Percentiles rank a stretch among this genome's conserved stretches.
These are phyloP conservation scores for Mycalesis mineus DNA, from an alignment of 2,888 invertebrate genomes.

Conservation along the genomic window DNA sequence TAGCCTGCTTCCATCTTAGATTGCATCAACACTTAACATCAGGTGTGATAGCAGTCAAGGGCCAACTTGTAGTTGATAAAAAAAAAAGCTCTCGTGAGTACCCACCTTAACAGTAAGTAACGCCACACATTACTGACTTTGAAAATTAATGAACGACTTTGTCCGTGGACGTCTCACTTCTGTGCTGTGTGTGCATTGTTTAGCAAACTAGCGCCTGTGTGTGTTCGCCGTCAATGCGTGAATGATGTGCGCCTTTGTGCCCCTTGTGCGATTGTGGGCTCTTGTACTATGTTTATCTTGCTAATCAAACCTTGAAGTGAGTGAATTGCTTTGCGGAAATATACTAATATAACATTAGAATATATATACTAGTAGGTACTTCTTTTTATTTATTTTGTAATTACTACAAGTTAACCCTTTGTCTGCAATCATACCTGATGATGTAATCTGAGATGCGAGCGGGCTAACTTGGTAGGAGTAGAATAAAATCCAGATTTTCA, in stretches of 20 bases:
- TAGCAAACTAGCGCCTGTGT: slow-evolving; percentile 32
- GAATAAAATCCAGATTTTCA: too few relatives aligned
- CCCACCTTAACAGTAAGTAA: slow-evolving; percentile 32
- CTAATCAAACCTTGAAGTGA: slow-evolving; percentile 19
- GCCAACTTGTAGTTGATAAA: too few relatives aligned
- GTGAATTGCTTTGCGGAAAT: slow-evolving; percentile 8
- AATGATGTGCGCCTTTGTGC: slow-evolving; percentile 23
- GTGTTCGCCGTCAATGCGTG: slow-evolving; percentile 38
- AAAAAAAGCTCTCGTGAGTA: background rate
- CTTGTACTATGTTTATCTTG: slow-evolving; percentile 24
- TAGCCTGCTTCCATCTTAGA: too few relatives aligned
- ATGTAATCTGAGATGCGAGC: too few relatives aligned
- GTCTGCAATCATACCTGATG: too few relatives aligned
- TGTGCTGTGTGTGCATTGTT: slow-evolving; percentile 39
- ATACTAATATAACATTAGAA: too few relatives aligned
- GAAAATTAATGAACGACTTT: slow-evolving; percentile 69
- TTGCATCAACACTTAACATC: too few relatives aligned
- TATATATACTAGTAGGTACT: too few relatives aligned
- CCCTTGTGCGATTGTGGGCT: slow-evolving; percentile 19
- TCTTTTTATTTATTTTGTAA: too few relatives aligned
- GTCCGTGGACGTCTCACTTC: slow-evolving; percentile 54
- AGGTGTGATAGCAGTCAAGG: too few relatives aligned
- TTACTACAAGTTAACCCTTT: too few relatives aligned
- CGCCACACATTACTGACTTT: slow-evolving; percentile 50
- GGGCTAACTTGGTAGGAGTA: too few relatives aligned